A percentile compares a stretch with the other conserved stretches of the same genome.
Conservation (phyloP, 1,140 invertebrate genomes). For the Aphelinus certus region DNA sequence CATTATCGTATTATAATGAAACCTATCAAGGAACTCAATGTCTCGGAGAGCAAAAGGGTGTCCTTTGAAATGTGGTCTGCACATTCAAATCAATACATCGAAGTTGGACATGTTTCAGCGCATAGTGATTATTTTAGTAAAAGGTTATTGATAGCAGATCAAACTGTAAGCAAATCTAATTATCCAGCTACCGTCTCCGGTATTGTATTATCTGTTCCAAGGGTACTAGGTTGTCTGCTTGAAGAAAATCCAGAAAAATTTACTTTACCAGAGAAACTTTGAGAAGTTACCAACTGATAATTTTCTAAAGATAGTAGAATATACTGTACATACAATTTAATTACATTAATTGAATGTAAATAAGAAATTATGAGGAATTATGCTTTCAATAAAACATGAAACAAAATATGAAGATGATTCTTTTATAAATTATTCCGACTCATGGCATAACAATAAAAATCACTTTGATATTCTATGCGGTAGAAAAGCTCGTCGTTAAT, state of each 20-base stretch:
- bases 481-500: too few relatives aligned
- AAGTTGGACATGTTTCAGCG: slow-evolving; percentile 73
- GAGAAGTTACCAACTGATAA: background rate
- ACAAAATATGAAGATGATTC: too few relatives aligned
- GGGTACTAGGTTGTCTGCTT: slow-evolving; percentile 71
- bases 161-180: slow-evolving; percentile 61
- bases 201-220: slow-evolving; percentile 72
- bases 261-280: slow-evolving; percentile 46
- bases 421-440: too few relatives aligned
- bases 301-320: background rate
- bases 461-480: too few relatives aligned
- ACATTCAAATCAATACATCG: slow-evolving; percentile 68
- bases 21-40: slow-evolving; percentile 66
- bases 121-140: slow-evolving; percentile 75
- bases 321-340: background rate
- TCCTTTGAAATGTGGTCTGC: slow-evolving; percentile 76
- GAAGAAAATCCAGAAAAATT: slow-evolving; percentile 67
- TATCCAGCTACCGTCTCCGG: slow-evolving; percentile 73
- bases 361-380: background rate
- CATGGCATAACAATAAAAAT: too few relatives aligned
- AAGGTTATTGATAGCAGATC: slow-evolving; percentile 71
- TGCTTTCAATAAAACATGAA: too few relatives aligned
- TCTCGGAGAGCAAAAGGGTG: slow-evolving; percentile 70
- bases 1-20: slow-evolving; percentile 71
- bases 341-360: slow-evolving; percentile 4